Percentiles rank a stretch among this genome's conserved stretches.
Evolutionary conservation across 2,113 vertebrate species (phyloP).

Genomic region (Cyprichromis sp.): DNA sequence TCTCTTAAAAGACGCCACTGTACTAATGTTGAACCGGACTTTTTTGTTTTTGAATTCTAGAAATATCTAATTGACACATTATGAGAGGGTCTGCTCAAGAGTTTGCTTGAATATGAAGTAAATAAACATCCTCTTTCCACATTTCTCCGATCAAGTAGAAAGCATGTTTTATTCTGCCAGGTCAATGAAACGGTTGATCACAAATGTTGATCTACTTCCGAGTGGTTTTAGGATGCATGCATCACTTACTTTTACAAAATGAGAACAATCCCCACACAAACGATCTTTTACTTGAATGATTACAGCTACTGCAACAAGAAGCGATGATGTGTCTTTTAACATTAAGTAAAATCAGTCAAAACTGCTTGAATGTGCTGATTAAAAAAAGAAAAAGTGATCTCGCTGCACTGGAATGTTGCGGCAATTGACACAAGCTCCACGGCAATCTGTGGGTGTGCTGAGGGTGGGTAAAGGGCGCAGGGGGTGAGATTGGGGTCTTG

Average conservation of each 20-base stretch:
- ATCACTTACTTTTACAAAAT: not conserved
- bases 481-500: not conserved
- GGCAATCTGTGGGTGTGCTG: not conserved
- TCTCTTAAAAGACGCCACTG: not conserved
- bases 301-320: not conserved
- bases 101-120: not conserved
- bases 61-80: not conserved
- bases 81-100: not conserved
- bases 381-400: not conserved
- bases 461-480: not conserved
- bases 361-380: not conserved
- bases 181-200: not conserved
- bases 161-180: fast-evolving
- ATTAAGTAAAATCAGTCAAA: not conserved
- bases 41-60: not conserved
- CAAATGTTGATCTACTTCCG: not conserved
- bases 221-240: fast-evolving
- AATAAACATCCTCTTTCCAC: not conserved
- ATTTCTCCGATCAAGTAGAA: not conserved
- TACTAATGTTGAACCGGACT: not conserved
- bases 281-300: not conserved
- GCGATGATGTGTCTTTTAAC: not conserved
- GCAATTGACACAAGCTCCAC: not conserved
- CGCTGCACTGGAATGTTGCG: not conserved
- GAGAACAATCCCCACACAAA: not conserved